These are phyloP conservation scores for Machimus rusticus DNA, from an alignment of 2,888 invertebrate genomes.

Conservation along the genomic window DNA sequence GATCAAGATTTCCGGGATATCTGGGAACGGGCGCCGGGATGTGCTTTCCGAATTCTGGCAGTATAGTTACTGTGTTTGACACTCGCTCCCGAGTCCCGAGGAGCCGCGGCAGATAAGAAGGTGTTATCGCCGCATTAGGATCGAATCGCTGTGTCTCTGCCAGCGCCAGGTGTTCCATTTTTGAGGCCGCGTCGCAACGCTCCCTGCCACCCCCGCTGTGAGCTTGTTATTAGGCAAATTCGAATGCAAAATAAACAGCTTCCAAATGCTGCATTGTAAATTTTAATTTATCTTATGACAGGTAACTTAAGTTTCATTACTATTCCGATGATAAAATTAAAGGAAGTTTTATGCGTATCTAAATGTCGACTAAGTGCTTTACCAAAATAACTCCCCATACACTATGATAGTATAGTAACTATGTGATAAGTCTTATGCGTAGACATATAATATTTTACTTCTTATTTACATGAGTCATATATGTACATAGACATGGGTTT, in stretches of 20 bases:
- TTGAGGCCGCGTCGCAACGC: not conserved
- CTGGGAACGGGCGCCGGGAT: not conserved
- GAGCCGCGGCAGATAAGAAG: constrained; percentile 28
- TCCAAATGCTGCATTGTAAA: not conserved
- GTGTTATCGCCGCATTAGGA: constrained; percentile 37
- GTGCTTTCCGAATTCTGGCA: not conserved
- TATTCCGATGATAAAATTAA: no score
- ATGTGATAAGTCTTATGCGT: no score
- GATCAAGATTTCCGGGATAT: constrained; percentile 21
- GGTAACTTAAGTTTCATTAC: no score
- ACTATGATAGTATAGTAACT: no score
- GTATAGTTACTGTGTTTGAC: constrained; percentile 1
- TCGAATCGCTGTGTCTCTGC: constrained; percentile 22
- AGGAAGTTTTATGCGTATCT: no score
- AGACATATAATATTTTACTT: no score
- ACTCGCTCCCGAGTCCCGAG: not conserved
- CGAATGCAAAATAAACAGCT: not conserved
- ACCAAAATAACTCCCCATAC: no score
- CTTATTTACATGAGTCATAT: no score
- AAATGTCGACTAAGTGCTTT: no score
- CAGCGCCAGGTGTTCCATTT: constrained; percentile 34
- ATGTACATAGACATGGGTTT: no score
- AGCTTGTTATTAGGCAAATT: not conserved
- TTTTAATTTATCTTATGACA: not conserved
- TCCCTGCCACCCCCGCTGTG: not conserved